A percentile compares a stretch with the other conserved stretches of the same genome.
phyloP scores from a whole-genome alignment of 2,113 vertebrate species.

The Clarias magur region DNA sequence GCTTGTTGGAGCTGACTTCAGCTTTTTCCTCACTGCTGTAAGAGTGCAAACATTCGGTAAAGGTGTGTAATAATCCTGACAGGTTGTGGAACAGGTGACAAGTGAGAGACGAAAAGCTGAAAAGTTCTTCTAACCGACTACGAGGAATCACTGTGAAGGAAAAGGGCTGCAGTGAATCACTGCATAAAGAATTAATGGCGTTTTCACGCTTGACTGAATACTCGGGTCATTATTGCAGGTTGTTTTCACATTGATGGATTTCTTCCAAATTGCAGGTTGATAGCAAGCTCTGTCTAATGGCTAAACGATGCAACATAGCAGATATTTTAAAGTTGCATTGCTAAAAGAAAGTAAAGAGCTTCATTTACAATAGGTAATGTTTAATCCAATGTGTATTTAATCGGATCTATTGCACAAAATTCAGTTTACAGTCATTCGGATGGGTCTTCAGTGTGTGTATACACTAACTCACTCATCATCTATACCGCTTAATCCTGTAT shows the following conservation, averaged over 20 bases:
- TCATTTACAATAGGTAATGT: no score
- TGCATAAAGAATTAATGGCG: neutral
- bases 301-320: no score
- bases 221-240: neutral
- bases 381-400: no score
- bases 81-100: constrained; percentile 37
- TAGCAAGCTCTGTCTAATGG: neutral
- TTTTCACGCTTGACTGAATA: neutral
- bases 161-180: neutral
- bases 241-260: neutral
- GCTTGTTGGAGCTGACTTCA: constrained; percentile 19
- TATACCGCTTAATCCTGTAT: no score
- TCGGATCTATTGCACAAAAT: no score
- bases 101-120: constrained; percentile 28
- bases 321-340: neutral
- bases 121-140: constrained; percentile 10
- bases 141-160: neutral
- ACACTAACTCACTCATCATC: no score
- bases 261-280: neutral
- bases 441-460: no score
- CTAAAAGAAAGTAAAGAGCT: neutral
- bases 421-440: no score
- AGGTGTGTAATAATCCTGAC: constrained; percentile 38
- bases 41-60: constrained; percentile 25
- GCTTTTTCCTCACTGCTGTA: constrained; percentile 14